phyloP scores from a whole-genome alignment of 92 coral and sea anemone species.

The Hydrozoanthus gracilis region DNA sequence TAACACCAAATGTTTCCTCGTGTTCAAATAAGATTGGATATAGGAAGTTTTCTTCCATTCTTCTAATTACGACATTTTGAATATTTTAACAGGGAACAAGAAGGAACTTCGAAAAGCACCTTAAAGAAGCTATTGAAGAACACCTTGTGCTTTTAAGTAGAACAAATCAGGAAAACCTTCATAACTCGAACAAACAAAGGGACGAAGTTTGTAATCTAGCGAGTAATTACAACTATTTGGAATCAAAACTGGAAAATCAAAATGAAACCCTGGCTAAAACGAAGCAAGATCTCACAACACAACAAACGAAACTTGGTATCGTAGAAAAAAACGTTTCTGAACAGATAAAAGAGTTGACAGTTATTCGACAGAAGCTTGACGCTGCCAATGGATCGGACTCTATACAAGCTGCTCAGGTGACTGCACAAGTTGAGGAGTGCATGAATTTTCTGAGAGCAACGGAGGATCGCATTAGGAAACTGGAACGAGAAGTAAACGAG shows the following conservation, averaged over 20 bases:
- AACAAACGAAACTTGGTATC: conserved; percentile 1
- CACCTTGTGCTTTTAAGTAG: conserved; percentile 54
- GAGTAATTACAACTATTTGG: conserved; percentile 16
- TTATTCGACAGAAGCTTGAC: not conserved
- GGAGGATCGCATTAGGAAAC: not conserved
- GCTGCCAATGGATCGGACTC: not conserved
- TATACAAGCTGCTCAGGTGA: not conserved
- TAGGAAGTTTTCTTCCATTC: too few relatives aligned
- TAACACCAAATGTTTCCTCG: too few relatives aligned
- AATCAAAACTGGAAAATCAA: conserved; percentile 50
- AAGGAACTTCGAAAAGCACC: conserved; percentile 47
- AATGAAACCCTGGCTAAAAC: conserved; percentile 55
- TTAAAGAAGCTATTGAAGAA: conserved; percentile 14
- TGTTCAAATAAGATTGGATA: too few relatives aligned
- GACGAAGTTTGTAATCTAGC: conserved; percentile 15
- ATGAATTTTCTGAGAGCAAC: conserved; percentile 33
- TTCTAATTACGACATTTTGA: too few relatives aligned
- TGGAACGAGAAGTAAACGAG: conserved; percentile 44
- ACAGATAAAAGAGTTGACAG: not conserved
- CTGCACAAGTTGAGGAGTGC: conserved; percentile 54
- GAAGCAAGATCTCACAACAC: conserved; percentile 58
- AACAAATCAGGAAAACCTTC: not conserved
- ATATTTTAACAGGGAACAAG: conserved; percentile 53
- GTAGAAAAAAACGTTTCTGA: conserved; percentile 15
- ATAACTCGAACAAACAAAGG: not conserved